A percentile compares a stretch with the other conserved stretches of the same genome.
These are phyloP conservation scores for Bradypodion ventrale DNA, from an alignment of 2,797 vertebrate genomes.

Conservation along the genomic window DNA sequence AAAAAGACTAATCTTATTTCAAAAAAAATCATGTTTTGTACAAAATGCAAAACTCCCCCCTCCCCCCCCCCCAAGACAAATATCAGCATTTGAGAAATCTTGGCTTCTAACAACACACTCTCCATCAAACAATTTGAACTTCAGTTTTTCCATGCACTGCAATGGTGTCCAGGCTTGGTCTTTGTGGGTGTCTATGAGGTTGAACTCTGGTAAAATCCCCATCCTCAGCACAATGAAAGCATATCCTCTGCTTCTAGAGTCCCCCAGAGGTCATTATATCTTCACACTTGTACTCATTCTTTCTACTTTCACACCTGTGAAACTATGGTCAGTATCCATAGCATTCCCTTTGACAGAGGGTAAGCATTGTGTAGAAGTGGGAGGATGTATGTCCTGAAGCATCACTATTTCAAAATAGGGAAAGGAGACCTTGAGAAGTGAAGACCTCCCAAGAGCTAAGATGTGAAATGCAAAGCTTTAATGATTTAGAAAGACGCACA, in stretches of 20 bases:
- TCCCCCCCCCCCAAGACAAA: too few species aligned
- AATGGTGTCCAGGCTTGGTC: too few species aligned
- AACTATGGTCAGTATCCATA: conserved; percentile 38
- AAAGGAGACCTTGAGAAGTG: conserved; percentile 38
- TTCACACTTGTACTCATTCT: not conserved
- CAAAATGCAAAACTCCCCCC: too few species aligned
- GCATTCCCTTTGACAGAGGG: conserved; percentile 36
- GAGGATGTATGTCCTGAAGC: conserved; percentile 49
- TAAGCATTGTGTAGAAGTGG: conserved; percentile 48
- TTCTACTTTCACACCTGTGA: not conserved
- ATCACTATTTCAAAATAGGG: conserved; percentile 47
- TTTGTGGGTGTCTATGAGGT: too few species aligned
- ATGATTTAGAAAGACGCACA: conserved; percentile 73
- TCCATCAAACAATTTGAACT: too few species aligned
- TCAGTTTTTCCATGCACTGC: not conserved
- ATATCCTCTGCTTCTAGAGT: not conserved
- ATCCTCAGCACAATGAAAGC: too few species aligned
- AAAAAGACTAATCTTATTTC: too few species aligned
- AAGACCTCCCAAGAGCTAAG: conserved; percentile 57
- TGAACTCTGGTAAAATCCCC: not conserved
- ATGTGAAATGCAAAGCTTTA: conserved; percentile 67
- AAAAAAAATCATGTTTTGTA: too few species aligned
- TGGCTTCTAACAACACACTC: too few species aligned
- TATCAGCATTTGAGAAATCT: too few species aligned
- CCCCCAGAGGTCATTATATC: not conserved